A percentile compares a stretch with the other conserved stretches of the same genome.
Conservation (phyloP, 2,888 invertebrate genomes). For the Eupelmus urozonus region DNA sequence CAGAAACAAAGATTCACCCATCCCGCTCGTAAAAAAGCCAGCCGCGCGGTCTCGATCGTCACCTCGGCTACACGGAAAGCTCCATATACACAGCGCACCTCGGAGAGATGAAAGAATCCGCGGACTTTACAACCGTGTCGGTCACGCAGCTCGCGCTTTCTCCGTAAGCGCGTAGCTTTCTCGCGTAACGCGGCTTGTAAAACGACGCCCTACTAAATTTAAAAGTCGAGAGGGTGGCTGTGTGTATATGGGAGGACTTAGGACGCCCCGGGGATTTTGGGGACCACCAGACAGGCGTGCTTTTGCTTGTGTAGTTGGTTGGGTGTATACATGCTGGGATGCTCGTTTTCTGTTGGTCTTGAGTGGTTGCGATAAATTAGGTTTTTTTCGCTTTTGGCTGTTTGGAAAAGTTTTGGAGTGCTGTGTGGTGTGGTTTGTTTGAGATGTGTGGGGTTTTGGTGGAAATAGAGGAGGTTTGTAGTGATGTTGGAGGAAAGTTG, state of each 20-base stretch:
- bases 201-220: constrained; percentile 53
- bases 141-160: constrained; percentile 66
- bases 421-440: no score
- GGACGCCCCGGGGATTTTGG: constrained; percentile 22
- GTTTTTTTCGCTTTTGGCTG: not conserved
- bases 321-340: not conserved
- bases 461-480: no score
- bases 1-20: constrained; percentile 58
- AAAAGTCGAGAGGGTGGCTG: constrained; percentile 33
- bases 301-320: not conserved
- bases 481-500: no score
- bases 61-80: no score
- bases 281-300: constrained; percentile 10
- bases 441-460: no score
- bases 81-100: no score
- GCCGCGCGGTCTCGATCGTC: constrained; percentile 59
- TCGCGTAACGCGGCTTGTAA: constrained; percentile 14
- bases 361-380: constrained; percentile 28
- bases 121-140: constrained; percentile 70
- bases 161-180: not conserved
- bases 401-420: no score
- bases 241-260: not conserved
- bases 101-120: constrained; percentile 74
- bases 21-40: constrained; percentile 40
- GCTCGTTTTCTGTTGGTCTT: not conserved